These are phyloP conservation scores for Cinara cedri DNA, from an alignment of 2,888 invertebrate genomes.

Conservation along the genomic window DNA sequence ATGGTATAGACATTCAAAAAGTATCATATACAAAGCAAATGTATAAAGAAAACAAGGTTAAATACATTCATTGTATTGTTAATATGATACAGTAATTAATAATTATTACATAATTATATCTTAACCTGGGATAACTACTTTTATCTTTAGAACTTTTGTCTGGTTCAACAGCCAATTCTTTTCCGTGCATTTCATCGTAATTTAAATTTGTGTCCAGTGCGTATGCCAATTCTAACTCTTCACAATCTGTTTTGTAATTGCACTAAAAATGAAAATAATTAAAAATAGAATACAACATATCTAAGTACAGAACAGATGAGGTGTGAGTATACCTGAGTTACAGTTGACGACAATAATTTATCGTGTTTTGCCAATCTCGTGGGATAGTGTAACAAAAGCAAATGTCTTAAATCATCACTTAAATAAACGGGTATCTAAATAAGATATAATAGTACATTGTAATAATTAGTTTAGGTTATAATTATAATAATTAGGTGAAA, in stretches of 20 bases:
- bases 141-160: slow-evolving; percentile 36
- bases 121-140: slow-evolving; percentile 23
- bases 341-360: slow-evolving; percentile 21
- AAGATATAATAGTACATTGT: neutral
- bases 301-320: neutral
- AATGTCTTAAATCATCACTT: slow-evolving; percentile 31
- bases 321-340: slow-evolving; percentile 28
- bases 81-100: neutral
- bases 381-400: slow-evolving; percentile 46
- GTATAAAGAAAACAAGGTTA: neutral
- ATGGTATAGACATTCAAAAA: too few species aligned
- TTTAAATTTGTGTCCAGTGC: slow-evolving; percentile 32
- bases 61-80: neutral
- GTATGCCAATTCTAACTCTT: slow-evolving; percentile 37
- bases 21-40: too few species aligned
- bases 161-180: slow-evolving; percentile 21
- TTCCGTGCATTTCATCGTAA: slow-evolving; percentile 45
- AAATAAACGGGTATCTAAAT: slow-evolving; percentile 44
- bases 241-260: slow-evolving; percentile 39
- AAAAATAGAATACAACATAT: neutral
- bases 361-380: slow-evolving; percentile 38
- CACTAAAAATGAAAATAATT: slow-evolving; percentile 27
- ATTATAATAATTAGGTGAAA: neutral
- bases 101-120: neutral
- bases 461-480: neutral